phyloP scores from a whole-genome alignment of 64 coral and sea anemone genomes.

The Dendronephthya gigantea region DNA sequence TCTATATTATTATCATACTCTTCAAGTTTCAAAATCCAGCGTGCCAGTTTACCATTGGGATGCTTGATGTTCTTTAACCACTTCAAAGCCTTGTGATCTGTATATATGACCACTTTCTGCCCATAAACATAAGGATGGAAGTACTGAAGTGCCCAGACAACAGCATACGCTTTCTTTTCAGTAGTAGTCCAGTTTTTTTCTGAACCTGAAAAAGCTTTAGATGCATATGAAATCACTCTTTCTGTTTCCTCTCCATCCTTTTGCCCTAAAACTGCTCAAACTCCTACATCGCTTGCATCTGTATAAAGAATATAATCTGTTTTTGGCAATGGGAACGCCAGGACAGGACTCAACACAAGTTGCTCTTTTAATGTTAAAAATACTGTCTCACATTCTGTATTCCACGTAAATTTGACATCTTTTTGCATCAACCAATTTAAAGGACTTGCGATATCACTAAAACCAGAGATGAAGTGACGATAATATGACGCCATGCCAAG shows the following conservation, averaged over 20 bases:
- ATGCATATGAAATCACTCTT: constrained; percentile 5
- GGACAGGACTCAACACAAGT: neutral
- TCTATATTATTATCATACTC: too few relatives aligned
- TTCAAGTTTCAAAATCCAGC: too few relatives aligned
- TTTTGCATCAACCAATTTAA: neutral
- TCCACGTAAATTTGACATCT: neutral
- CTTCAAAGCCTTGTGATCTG: neutral
- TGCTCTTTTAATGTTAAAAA: neutral
- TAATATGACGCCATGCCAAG: neutral
- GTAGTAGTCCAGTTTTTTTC: neutral
- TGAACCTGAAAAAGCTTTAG: neutral
- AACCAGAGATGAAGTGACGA: neutral
- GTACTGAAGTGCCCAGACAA: neutral
- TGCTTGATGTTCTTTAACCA: neutral
- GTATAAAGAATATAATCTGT: neutral
- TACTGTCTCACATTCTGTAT: neutral
- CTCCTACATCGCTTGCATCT: neutral
- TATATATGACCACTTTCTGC: neutral
- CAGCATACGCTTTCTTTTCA: neutral
- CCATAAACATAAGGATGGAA: neutral
- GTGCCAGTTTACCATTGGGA: neutral
- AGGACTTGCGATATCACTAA: neutral
- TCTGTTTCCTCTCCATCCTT: neutral
- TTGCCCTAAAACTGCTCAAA: constrained; percentile 12
- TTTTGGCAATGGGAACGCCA: neutral